These are phyloP conservation scores for Orthosia incerta DNA, from an alignment of 2,888 invertebrate species.

Conservation along the genomic window DNA sequence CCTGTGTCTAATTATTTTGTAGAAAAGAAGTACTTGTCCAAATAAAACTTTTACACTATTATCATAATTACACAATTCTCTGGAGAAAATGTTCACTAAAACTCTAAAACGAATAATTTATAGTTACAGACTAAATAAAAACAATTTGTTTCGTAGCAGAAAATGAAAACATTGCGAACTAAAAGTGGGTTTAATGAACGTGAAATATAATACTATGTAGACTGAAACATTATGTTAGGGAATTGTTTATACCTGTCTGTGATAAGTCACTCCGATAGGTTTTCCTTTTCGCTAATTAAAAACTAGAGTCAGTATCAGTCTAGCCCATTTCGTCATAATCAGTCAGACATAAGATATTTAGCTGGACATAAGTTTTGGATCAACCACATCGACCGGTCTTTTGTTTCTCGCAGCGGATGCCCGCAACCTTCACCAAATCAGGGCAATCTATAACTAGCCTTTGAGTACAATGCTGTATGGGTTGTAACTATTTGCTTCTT, in stretches of 20 bases:
- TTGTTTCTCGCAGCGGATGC: background rate
- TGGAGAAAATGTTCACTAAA: background rate
- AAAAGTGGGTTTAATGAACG: constrained; percentile 17
- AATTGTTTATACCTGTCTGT: too few relatives aligned
- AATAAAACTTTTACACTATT: background rate
- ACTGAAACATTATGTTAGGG: too few relatives aligned
- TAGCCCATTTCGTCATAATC: background rate
- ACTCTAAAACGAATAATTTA: background rate
- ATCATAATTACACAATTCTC: background rate
- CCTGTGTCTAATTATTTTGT: background rate
- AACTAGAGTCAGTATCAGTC: too few relatives aligned
- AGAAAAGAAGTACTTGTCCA: background rate
- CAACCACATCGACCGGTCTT: background rate
- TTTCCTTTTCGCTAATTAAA: background rate
- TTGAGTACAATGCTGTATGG: background rate
- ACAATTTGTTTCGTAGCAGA: background rate
- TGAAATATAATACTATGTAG: background rate
- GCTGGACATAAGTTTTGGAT: background rate
- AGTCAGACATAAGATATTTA: background rate
- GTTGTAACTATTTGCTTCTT: background rate
- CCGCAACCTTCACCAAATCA: background rate
- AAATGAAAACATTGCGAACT: constrained; percentile 13
- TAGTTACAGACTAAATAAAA: constrained; percentile 8
- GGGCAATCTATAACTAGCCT: background rate
- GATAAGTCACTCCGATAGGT: too few relatives aligned